Evolutionary conservation across 2,888 invertebrate species (phyloP).

Genomic region (Artemia sinica): DNA sequence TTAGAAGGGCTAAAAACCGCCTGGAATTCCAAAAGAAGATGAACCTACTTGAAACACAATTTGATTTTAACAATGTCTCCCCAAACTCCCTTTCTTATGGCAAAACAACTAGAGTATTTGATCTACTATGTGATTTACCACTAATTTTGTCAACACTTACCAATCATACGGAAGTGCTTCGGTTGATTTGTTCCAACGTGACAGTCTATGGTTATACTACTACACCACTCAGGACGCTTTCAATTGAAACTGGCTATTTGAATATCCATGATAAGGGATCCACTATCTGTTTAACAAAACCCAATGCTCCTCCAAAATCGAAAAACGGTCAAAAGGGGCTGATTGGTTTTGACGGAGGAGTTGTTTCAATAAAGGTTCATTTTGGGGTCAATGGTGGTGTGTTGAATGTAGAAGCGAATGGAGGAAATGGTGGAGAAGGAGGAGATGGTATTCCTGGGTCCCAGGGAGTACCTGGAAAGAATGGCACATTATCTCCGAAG

Average conservation of each 20-base stretch:
- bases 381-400: not conserved
- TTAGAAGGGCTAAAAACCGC: too few species aligned
- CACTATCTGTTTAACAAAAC: not conserved
- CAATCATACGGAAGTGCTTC: not conserved
- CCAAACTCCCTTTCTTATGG: too few species aligned
- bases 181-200: not conserved
- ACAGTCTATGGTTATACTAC: not conserved
- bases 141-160: not conserved
- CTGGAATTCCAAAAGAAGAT: too few species aligned
- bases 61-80: too few species aligned
- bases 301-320: not conserved
- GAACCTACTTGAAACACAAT: too few species aligned
- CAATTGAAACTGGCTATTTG: not conserved
- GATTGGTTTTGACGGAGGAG: not conserved
- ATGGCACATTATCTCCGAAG: not conserved
- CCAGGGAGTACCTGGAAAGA: not conserved
- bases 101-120: too few species aligned
- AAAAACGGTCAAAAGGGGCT: not conserved
- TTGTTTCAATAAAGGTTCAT: not conserved
- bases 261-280: not conserved
- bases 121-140: too few species aligned
- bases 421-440: slow-evolving; percentile 3
- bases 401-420: not conserved
- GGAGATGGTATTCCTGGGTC: not conserved
- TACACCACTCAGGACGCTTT: not conserved